Conservation (phyloP, 1,140 invertebrate species). For the Solenopsis invicta region DNA sequence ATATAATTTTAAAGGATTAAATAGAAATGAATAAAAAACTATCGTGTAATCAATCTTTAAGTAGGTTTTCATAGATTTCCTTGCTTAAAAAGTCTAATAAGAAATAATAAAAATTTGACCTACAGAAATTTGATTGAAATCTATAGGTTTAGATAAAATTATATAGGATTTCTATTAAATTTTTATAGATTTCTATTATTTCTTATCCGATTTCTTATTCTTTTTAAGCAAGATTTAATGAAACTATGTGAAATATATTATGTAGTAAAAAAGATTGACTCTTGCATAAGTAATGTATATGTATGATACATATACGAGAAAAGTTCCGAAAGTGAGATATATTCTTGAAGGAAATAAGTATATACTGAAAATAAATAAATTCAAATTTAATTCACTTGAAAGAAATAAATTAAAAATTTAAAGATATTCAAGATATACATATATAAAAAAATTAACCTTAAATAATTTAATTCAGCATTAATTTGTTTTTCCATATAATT, state of each 20-base stretch:
- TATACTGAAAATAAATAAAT: no score
- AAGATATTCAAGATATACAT: neutral
- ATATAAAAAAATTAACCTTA: neutral
- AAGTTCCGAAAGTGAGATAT: neutral
- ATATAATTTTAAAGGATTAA: neutral
- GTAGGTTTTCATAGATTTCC: neutral
- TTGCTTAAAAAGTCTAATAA: no score
- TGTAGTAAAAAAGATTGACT: neutral
- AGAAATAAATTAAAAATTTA: neutral
- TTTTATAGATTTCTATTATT: no score
- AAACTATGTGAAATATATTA: neutral
- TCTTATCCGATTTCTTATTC: no score
- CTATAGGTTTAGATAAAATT: no score
- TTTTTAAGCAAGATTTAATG: neutral
- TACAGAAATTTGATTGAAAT: no score
- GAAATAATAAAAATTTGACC: no score
- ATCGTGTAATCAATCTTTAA: neutral
- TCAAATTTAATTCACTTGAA: neutral
- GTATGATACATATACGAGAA: neutral
- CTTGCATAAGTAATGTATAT: neutral
- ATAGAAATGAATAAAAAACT: neutral
- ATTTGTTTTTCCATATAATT: neutral
- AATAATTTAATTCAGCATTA: neutral
- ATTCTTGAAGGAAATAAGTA: neutral
- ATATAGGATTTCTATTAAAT: no score